Conservation (phyloP, 2,797 vertebrate genomes). For the Crax fasciolata region DNA sequence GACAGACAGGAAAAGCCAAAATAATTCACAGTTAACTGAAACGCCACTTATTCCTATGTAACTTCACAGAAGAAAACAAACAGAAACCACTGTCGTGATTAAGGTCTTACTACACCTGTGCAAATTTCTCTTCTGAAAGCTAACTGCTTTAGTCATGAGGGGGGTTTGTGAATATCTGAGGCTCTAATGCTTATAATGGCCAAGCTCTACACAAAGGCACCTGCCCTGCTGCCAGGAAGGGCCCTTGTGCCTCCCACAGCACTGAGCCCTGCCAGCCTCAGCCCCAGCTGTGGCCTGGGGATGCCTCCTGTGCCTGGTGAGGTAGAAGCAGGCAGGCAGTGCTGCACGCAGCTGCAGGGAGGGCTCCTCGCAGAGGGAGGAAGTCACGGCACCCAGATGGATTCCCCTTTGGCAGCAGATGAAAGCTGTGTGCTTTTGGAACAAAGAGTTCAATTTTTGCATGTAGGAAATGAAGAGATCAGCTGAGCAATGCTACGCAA, state of each 20-base stretch:
- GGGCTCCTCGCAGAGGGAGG: not conserved
- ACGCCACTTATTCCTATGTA: not conserved
- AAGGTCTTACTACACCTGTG: not conserved
- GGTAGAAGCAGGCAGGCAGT: not conserved
- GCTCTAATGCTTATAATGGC: not conserved
- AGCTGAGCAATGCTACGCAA: not conserved
- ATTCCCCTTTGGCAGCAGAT: conserved; percentile 46
- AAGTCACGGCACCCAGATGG: not conserved
- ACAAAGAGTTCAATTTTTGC: not conserved
- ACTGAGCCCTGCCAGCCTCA: not conserved
- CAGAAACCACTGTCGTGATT: not conserved
- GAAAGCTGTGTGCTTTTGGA: conserved; percentile 48
- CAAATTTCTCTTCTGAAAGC: not conserved
- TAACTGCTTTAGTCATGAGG: not conserved
- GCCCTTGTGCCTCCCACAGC: not conserved
- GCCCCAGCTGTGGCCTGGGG: not conserved
- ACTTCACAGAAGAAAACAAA: not conserved
- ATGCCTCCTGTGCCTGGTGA: not conserved
- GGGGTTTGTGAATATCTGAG: not conserved
- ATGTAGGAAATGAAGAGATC: conserved; percentile 52
- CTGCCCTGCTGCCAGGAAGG: not conserved
- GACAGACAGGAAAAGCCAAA: not conserved
- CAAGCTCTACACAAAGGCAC: not conserved
- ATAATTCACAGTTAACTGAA: not conserved
- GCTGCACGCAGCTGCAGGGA: not conserved